Evolutionary conservation across 2,797 vertebrate species (phyloP), one percentile per base, ranked within the genome.

Genomic region (Sebastolobus alascanus): DNA sequence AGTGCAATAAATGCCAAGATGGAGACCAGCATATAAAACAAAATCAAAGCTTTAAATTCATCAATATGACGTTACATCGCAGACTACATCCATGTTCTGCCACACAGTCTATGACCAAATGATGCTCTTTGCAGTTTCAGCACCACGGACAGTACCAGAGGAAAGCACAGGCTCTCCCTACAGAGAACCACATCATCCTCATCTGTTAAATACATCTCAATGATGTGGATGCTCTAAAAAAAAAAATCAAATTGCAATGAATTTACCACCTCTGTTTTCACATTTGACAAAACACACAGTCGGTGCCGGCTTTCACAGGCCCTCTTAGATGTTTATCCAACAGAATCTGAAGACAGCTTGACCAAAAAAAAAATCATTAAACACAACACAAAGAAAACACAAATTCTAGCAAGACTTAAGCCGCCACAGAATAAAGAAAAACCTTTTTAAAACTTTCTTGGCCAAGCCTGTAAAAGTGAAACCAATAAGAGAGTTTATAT

Each of bases 141-240:
- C 68, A 91, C 92, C 79, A 82, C 3, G 40, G 90, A 80, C 88
- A 90, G 88, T 74, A 2, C 27, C 68, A 68, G 25, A 35, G 8
- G 10, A 67, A 50, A 7, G 2, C 29, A 10, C n/a, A 66, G 22
- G 33, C 43, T 64, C 59, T 46, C 7, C 13, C 64, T 20, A 66
- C 14, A 77, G 3, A 37, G 16, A 50, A 31, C 9, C 72, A 52
- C 52, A 59, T n/a, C 29, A 75, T 25, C 29, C 6, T 67, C 16
- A 58, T 50, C 54, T 70, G 14, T 31, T 8, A n/a, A 2, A 46
- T 5, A 20, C 8, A 8, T n/a, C 25, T 25, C 52, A 54, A n/a
- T 33, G 52, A 64, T 56, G 61, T 61, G 27, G 33, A 54, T 11
- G 16, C 55, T 61, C 13, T 13, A 8, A 11, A 60, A 11, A 33